These are phyloP conservation scores for Corythucha ciliata DNA, from an alignment of 2,888 invertebrate genomes.

Conservation along the genomic window DNA sequence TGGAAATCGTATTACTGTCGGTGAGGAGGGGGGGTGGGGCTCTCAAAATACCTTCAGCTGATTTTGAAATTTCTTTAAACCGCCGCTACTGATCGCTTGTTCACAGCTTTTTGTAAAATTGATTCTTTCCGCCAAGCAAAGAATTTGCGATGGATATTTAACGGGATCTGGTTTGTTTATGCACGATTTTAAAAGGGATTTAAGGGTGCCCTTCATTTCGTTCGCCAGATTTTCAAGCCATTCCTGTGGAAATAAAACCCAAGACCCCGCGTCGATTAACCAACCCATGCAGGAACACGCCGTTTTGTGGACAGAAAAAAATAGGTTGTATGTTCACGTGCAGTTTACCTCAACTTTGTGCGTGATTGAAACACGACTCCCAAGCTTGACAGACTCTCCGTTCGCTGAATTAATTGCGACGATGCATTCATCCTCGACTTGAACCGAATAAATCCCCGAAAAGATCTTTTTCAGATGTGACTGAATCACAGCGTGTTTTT, in stretches of 20 bases:
- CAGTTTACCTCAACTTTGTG: constrained; percentile 62
- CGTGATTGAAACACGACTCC: constrained; percentile 58
- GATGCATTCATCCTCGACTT: constrained; percentile 55
- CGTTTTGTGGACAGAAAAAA: constrained; percentile 1
- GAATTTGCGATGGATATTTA: constrained; percentile 65
- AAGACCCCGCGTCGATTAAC: too few species aligned
- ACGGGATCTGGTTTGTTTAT: constrained; percentile 48
- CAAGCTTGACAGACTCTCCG: constrained; percentile 62
- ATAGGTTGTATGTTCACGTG: neutral
- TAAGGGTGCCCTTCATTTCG: constrained; percentile 71
- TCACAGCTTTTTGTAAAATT: constrained; percentile 78
- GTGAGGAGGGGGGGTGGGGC: too few species aligned
- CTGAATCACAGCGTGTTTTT: constrained; percentile 81
- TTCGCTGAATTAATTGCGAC: constrained; percentile 64
- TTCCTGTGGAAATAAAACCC: constrained; percentile 44
- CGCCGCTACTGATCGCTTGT: constrained; percentile 54
- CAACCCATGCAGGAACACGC: too few species aligned
- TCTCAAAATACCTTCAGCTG: constrained; percentile 24
- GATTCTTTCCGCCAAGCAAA: constrained; percentile 76
- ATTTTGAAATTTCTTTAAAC: constrained; percentile 13
- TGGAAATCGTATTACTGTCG: constrained; percentile 35
- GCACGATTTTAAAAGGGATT: constrained; percentile 55
- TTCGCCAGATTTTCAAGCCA: constrained; percentile 73
- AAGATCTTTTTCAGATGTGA: constrained; percentile 93
- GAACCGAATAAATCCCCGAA: constrained; percentile 74